Conservation (phyloP, 1,140 invertebrate species). For the Ladona fulva region DNA sequence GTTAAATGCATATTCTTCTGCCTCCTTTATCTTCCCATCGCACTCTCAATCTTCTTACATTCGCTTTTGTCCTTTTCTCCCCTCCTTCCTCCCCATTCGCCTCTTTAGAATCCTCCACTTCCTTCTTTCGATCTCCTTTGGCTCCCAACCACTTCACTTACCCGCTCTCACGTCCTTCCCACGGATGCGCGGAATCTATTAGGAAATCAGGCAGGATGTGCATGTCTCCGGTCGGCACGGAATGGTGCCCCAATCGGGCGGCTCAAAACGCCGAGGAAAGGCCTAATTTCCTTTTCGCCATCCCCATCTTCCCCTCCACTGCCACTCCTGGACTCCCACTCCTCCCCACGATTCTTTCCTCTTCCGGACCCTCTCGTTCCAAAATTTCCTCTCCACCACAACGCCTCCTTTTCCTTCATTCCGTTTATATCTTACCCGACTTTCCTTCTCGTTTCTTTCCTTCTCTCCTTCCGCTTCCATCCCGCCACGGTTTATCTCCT, state of each 20-base stretch:
- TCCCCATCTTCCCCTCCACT: not conserved
- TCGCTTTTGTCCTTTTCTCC: not conserved
- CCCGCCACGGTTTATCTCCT: not conserved
- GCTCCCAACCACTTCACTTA: not conserved
- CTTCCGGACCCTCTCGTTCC: not conserved
- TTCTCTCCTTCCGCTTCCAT: not conserved
- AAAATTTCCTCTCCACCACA: conserved; percentile 1
- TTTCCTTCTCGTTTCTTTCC: not conserved
- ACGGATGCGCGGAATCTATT: conserved; percentile 13
- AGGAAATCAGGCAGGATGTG: conserved; percentile 14
- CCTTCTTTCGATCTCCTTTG: not conserved
- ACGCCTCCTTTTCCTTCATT: not conserved
- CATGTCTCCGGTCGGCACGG: conserved; percentile 12
- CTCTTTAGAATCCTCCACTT: not conserved
- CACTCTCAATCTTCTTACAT: not conserved
- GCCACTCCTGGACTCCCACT: not conserved
- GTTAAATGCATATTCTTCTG: no score
- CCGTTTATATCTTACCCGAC: not conserved
- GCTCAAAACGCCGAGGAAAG: conserved; percentile 6
- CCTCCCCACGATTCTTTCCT: not conserved
- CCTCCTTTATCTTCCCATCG: no score
- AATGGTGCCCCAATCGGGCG: not conserved
- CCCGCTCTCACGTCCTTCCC: not conserved
- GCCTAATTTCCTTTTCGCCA: not conserved
- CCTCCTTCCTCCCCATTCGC: not conserved